Conservation (phyloP, 2,797 vertebrate genomes). For the Poecilia wingei region DNA sequence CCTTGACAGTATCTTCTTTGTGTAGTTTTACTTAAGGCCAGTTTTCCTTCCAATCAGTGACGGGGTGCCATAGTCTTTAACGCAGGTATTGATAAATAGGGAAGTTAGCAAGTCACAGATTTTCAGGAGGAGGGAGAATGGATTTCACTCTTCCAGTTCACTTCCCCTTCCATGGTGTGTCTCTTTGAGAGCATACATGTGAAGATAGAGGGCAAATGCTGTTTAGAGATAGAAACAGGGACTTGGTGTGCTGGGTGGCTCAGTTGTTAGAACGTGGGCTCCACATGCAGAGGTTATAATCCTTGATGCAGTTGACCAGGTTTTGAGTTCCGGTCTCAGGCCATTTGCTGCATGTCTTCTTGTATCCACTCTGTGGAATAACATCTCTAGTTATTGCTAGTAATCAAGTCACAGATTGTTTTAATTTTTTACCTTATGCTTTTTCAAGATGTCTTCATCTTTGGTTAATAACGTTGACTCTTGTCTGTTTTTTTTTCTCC, state of each 20-base stretch:
- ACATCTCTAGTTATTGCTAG: not conserved
- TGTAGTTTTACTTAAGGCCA: not conserved
- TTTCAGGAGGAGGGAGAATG: not conserved
- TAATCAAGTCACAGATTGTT: not conserved
- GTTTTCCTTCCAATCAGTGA: not conserved
- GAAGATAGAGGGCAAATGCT: not conserved
- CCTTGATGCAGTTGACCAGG: not conserved
- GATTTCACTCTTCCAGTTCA: not conserved
- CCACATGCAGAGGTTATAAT: not conserved
- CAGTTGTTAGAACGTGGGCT: not conserved
- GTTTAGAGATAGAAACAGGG: not conserved
- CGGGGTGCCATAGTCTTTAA: not conserved
- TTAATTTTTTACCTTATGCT: not conserved
- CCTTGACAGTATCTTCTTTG: not conserved
- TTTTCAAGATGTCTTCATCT: not conserved
- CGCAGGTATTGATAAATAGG: not conserved
- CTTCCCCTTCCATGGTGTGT: not conserved
- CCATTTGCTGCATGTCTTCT: not conserved
- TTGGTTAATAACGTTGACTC: not conserved
- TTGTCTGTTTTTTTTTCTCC: not conserved
- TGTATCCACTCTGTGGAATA: too few species aligned
- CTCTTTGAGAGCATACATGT: not conserved
- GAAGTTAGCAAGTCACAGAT: not conserved
- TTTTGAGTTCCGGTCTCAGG: not conserved
- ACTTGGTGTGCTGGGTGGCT: not conserved